phyloP scores from a whole-genome alignment of 2,113 vertebrate genomes.

The Daubentonia madagascariensis region DNA sequence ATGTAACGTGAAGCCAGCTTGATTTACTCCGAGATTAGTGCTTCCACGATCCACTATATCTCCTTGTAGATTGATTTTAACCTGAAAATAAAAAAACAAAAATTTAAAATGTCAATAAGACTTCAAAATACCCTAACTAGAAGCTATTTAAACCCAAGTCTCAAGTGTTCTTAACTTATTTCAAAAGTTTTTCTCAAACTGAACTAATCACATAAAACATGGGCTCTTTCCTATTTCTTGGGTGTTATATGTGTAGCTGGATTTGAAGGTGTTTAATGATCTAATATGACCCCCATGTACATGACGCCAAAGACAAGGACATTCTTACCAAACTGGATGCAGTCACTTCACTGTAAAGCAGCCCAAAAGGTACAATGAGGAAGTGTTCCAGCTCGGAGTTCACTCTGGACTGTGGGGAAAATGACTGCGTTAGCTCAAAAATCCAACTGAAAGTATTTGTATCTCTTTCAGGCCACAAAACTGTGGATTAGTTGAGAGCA shows the following conservation, averaged over 20 bases:
- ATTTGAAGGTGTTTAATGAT: not conserved
- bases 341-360: constrained; percentile 97
- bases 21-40: constrained; percentile 96
- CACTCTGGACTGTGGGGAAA: constrained; percentile 89
- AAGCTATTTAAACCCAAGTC: not conserved
- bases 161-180: not conserved
- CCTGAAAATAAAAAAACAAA: constrained; percentile 80
- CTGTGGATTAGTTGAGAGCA: not conserved
- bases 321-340: constrained; percentile 95
- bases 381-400: constrained; percentile 95
- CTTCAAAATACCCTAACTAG: not conserved
- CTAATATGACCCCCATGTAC: not conserved
- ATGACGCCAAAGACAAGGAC: not conserved
- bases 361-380: constrained; percentile 96
- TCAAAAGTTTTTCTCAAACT: not conserved
- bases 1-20: constrained; percentile 94
- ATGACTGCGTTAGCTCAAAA: not conserved
- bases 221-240: not conserved
- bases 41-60: constrained; percentile 95
- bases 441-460: not conserved
- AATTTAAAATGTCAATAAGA: not conserved
- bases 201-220: not conserved
- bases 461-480: not conserved
- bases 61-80: constrained; percentile 95
- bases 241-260: not conserved